Percentiles rank a stretch among this genome's conserved stretches.
Conservation (phyloP, 2,113 vertebrate genomes). For the Cariama cristata region DNA sequence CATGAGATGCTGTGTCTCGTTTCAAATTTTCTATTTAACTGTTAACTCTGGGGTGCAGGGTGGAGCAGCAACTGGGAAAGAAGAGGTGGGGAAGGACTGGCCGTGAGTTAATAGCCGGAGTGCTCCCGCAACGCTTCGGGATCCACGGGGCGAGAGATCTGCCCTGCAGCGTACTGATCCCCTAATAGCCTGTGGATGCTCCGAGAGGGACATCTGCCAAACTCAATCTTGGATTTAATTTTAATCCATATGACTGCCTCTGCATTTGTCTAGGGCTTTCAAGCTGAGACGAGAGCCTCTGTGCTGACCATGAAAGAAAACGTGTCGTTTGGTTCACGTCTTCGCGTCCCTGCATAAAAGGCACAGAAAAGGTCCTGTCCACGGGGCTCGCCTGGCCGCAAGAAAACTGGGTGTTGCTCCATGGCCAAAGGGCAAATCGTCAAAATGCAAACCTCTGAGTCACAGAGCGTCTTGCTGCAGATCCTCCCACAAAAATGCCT, state of each 20-base stretch:
- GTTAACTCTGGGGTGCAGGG: neutral
- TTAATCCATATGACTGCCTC: conserved; percentile 29
- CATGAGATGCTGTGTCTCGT: neutral
- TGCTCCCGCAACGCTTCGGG: neutral
- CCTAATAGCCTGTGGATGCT: neutral
- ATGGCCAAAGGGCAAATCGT: neutral
- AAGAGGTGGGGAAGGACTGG: neutral
- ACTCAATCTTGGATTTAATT: conserved; percentile 54
- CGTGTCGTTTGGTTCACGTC: neutral
- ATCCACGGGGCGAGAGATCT: neutral
- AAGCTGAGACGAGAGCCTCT: neutral
- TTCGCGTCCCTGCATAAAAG: neutral
- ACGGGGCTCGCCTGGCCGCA: fast-evolving
- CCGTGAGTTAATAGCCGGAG: neutral
- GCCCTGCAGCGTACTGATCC: neutral
- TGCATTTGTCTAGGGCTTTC: conserved; percentile 31
- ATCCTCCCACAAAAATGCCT: neutral
- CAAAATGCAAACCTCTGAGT: neutral
- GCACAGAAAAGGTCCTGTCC: neutral
- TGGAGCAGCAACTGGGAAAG: neutral
- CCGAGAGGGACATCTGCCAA: conserved; percentile 25
- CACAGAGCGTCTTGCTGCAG: fast-evolving
- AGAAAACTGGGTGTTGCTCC: neutral
- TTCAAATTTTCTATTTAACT: neutral
- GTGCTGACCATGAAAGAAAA: neutral